These are phyloP conservation scores for Caenorhabditis latens DNA, from an alignment of 1,140 invertebrate genomes.

Conservation along the genomic window DNA sequence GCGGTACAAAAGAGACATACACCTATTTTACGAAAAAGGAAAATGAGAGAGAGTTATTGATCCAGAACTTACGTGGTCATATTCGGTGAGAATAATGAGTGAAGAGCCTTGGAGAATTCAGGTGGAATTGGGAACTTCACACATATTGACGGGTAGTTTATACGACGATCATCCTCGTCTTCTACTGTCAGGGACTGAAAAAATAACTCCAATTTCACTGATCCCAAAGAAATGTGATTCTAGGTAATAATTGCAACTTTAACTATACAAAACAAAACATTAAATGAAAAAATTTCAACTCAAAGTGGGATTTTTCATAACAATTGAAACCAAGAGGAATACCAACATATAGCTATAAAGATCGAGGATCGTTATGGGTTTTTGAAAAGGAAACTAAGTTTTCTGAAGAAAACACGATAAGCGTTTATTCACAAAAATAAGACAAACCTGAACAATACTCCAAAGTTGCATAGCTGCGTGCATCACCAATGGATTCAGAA, in stretches of 20 bases:
- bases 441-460: constrained; percentile 69
- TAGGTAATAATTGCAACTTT: no score
- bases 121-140: constrained; percentile 77
- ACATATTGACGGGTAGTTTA: constrained; percentile 76
- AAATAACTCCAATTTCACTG: neutral
- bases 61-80: constrained; percentile 65
- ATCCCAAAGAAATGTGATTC: no score
- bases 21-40: constrained; percentile 8
- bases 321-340: no score
- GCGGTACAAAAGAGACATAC: constrained; percentile 42
- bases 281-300: no score
- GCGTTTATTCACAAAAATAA: no score
- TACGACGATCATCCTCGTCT: constrained; percentile 61
- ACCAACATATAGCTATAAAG: no score
- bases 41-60: constrained; percentile 2
- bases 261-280: no score
- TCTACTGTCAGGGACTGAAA: constrained; percentile 70
- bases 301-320: no score
- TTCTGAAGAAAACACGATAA: no score
- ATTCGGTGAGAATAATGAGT: constrained; percentile 67
- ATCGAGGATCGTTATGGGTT: no score
- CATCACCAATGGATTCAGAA: constrained; percentile 72
- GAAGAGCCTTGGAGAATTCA: constrained; percentile 69
- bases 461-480: constrained; percentile 75
- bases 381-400: no score